phyloP scores from a whole-genome alignment of 2,888 invertebrate species.

The Brenthis ino region DNA sequence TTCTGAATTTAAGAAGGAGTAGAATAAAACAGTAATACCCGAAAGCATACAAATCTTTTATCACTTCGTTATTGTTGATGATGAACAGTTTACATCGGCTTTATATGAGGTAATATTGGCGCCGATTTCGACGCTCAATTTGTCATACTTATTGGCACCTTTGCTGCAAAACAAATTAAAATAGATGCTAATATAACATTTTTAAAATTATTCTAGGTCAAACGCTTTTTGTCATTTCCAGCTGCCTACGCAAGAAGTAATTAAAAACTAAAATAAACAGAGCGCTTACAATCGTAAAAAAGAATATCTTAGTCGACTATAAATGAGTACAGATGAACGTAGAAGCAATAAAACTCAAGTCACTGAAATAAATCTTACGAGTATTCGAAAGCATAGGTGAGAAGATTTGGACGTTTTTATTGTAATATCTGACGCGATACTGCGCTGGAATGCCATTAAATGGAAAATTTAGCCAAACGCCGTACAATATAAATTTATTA shows the following conservation, averaged over 20 bases:
- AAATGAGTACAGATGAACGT: slow-evolving; percentile 80
- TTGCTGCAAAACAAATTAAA: slow-evolving; percentile 39
- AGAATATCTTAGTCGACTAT: slow-evolving; percentile 79
- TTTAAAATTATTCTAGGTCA: slow-evolving; percentile 51
- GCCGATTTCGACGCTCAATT: slow-evolving; percentile 36
- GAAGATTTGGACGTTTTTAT: slow-evolving; percentile 60
- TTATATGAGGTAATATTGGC: slow-evolving; percentile 31
- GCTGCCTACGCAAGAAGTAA: slow-evolving; percentile 76
- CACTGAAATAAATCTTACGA: slow-evolving; percentile 79
- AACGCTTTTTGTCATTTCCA: slow-evolving; percentile 75
- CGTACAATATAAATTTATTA: slow-evolving; percentile 57
- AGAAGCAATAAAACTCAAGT: slow-evolving; percentile 78
- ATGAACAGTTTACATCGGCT: slow-evolving; percentile 30
- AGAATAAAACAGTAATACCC: slow-evolving; percentile 11
- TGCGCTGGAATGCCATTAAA: slow-evolving; percentile 65
- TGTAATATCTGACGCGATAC: slow-evolving; percentile 57
- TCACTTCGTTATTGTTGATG: slow-evolving; percentile 30
- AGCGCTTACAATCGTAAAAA: slow-evolving; percentile 80
- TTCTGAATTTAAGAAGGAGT: slow-evolving; percentile 15
- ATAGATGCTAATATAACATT: slow-evolving; percentile 44
- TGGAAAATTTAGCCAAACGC: slow-evolving; percentile 52
- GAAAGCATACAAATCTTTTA: slow-evolving; percentile 28
- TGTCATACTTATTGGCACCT: slow-evolving; percentile 39
- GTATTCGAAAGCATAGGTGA: slow-evolving; percentile 68
- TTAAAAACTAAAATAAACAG: slow-evolving; percentile 83